A percentile compares a stretch with the other conserved stretches of the same genome.
phyloP scores from a whole-genome alignment of 2,888 invertebrate species.

The Pseudococcus viburni region DNA sequence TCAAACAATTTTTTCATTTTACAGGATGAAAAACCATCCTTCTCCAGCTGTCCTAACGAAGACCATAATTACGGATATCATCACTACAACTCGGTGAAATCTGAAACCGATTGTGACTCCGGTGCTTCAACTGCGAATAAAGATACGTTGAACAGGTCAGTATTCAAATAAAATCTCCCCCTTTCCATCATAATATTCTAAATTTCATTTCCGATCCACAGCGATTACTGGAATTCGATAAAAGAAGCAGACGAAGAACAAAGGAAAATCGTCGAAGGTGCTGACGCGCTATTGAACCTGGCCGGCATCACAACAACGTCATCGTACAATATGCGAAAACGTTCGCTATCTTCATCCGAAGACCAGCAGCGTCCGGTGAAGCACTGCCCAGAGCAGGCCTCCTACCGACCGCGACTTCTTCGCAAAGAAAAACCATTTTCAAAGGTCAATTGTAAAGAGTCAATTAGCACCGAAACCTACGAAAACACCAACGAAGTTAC shows the following conservation, averaged over 20 bases:
- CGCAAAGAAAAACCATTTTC: slow-evolving; percentile 30
- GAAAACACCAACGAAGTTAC: slow-evolving; percentile 50
- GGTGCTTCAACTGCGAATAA: slow-evolving; percentile 15
- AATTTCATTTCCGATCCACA: not conserved
- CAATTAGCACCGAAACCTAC: slow-evolving; percentile 50
- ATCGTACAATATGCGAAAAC: slow-evolving; percentile 65
- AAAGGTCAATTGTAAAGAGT: slow-evolving; percentile 57
- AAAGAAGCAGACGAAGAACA: slow-evolving; percentile 74
- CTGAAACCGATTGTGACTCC: not conserved
- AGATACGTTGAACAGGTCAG: slow-evolving; percentile 54
- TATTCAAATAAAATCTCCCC: not conserved
- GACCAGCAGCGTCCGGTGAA: slow-evolving; percentile 37
- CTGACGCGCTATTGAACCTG: slow-evolving; percentile 83
- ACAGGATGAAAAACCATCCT: slow-evolving; percentile 73
- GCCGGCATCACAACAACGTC: slow-evolving; percentile 76
- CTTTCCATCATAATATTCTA: not conserved
- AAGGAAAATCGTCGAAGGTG: slow-evolving; percentile 83
- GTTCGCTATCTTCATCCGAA: slow-evolving; percentile 34
- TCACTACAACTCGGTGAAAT: slow-evolving; percentile 60
- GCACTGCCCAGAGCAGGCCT: slow-evolving; percentile 39
- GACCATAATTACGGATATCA: slow-evolving; percentile 89
- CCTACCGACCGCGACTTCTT: not conserved
- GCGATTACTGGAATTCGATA: slow-evolving; percentile 71
- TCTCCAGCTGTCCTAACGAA: slow-evolving; percentile 90
- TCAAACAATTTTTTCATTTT: not conserved